Base-by-base conservation (phyloP, 1,140 invertebrate genomes). In the Latrodectus geometricus region DNA sequence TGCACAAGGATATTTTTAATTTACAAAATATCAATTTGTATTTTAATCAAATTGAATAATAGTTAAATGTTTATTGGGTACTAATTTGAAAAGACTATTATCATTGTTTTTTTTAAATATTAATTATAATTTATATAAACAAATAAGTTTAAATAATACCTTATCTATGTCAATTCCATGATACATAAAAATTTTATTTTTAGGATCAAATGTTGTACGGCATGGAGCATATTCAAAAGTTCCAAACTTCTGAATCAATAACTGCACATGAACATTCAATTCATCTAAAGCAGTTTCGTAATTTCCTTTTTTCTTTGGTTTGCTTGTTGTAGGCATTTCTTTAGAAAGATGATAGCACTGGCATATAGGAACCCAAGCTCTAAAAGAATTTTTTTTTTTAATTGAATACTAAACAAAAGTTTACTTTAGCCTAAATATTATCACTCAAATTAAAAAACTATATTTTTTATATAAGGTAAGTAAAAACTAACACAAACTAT, bases 331-430 rank as follows among this genome's bases (percentile, higher is more conserved):
- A 1, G 95, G 94, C 48, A 92, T 92, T 85, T 94, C 93, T 8
- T 95, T 95, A 88, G 95, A 97, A 83, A 93, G 91, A 21, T 98
- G 91, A 90, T 94, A 97, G 88, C 96, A 96, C 90, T 97, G 95
- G 88, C 94, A 95, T 0, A 94, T 92, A 0, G 96, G 94, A 14
- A 98, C 95, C 96, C 96, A 97, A 5, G 97, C 96, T 88, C 93
- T 92, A 88, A 11, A 89, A 88, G 54, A 56, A 70, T 4, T 61
- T 4, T 61, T 4, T 61, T 35, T 35, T 35, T 35, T 35, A 35
- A 35, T 35, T 35, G 5, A 35, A 35, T 35, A 5, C 35, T 35
- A 35, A 35, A 5, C 35, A 35, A 35, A 35, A 35, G n/a, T n/a
- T n/a, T n/a, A n/a, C n/a, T 35, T 35, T 35, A 35, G 5, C 35